phyloP scores from a whole-genome alignment of 2,113 vertebrate genomes.

The Lucifuga dentata region DNA sequence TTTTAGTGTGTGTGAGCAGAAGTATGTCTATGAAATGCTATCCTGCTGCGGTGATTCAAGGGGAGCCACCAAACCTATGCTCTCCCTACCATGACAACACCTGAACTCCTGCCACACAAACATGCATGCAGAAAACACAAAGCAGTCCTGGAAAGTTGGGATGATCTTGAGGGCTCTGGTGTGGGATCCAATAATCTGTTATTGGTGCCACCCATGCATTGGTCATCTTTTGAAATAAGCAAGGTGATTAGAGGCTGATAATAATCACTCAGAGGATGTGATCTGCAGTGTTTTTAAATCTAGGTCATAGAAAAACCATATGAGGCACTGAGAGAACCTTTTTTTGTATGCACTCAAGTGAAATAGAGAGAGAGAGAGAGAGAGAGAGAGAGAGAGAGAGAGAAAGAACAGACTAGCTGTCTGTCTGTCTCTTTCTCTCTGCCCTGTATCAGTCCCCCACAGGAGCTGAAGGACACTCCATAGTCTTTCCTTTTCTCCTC shows the following conservation, averaged over 20 bases:
- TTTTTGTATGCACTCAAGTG: neutral
- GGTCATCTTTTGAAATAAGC: too few relatives aligned
- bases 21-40: slow-evolving; percentile 1
- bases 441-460: neutral
- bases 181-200: too few relatives aligned
- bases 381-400: neutral
- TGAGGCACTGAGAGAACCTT: neutral
- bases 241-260: too few relatives aligned
- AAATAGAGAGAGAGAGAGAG: neutral
- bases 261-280: too few relatives aligned
- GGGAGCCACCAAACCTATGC: slow-evolving; percentile 5
- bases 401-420: neutral
- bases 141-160: too few relatives aligned
- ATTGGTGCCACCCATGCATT: neutral
- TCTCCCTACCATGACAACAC: too few relatives aligned
- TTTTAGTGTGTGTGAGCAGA: too few relatives aligned
- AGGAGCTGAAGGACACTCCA: neutral
- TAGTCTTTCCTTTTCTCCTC: neutral
- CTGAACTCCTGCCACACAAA: too few relatives aligned
- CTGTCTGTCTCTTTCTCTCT: neutral
- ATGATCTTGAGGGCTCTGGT: too few relatives aligned
- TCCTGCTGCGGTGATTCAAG: neutral
- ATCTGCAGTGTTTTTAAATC: neutral
- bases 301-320: neutral
- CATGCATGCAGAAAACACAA: too few relatives aligned